A percentile compares a stretch with the other conserved stretches of the same genome.
Conservation (phyloP, 2,888 invertebrate species). For the Leucoptera coffeella region DNA sequence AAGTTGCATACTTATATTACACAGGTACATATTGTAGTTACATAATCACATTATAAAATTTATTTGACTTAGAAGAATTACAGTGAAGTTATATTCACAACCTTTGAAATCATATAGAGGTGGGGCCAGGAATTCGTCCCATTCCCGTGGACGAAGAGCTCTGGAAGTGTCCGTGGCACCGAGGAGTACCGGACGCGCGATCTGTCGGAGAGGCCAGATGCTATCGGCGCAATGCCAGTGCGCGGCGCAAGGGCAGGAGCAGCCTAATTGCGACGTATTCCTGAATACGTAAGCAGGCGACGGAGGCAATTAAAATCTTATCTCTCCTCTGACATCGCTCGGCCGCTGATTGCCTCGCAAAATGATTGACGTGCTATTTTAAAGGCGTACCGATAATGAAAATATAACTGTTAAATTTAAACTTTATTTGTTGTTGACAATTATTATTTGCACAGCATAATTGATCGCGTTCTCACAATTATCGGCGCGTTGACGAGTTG, state of each 20-base stretch:
- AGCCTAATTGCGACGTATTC: conserved; percentile 46
- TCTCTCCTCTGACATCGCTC: conserved; percentile 14
- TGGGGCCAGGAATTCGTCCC: too few species aligned
- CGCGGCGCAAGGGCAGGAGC: conserved; percentile 36
- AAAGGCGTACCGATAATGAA: conserved; percentile 41
- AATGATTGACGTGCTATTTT: conserved; percentile 48
- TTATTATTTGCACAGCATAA: conserved; percentile 46
- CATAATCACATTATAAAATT: too few species aligned
- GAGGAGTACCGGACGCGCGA: too few species aligned
- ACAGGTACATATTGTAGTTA: too few species aligned
- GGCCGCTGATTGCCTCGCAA: conserved; percentile 37
- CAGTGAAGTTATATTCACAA: too few species aligned
- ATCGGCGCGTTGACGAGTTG: conserved; percentile 36
- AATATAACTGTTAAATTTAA: conserved; percentile 35
- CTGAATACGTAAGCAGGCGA: conserved; percentile 48
- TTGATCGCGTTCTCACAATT: conserved; percentile 52
- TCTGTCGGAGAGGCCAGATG: too few species aligned
- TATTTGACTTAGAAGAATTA: too few species aligned
- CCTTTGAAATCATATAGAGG: too few species aligned
- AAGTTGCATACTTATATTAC: too few species aligned
- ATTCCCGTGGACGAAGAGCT: too few species aligned
- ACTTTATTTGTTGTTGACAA: conserved; percentile 42
- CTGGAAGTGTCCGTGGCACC: too few species aligned
- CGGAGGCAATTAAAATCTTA: conserved; percentile 48
- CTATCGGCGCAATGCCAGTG: too few species aligned